Conservation (phyloP, 2,888 invertebrate genomes). For the Chirona hameri region DNA sequence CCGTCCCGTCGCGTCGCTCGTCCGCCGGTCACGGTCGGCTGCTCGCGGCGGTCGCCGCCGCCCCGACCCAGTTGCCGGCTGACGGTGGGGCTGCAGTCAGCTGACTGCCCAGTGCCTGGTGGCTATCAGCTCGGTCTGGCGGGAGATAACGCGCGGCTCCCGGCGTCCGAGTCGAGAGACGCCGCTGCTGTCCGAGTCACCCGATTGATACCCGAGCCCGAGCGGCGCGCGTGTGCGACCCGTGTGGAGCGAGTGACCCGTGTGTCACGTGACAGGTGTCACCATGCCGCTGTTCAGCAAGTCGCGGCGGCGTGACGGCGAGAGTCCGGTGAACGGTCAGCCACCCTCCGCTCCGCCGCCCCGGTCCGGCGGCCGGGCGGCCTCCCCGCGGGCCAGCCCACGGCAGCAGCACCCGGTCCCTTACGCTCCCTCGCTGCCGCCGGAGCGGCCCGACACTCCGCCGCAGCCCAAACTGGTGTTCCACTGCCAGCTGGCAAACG, state of each 20-base stretch:
- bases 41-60: neutral
- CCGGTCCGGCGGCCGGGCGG: too few species aligned
- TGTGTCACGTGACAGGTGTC: neutral
- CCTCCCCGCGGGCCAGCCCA: too few species aligned
- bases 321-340: neutral
- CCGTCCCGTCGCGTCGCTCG: neutral
- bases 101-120: neutral
- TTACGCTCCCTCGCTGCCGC: neutral
- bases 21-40: neutral
- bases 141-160: neutral
- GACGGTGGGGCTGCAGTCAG: too few species aligned
- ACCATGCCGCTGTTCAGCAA: neutral
- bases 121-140: neutral
- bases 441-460: neutral
- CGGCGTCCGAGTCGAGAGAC: neutral
- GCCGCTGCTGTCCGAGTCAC: neutral
- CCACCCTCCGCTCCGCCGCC: neutral
- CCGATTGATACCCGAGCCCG: neutral
- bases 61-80: neutral
- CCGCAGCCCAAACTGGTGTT: constrained; percentile 66
- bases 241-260: neutral
- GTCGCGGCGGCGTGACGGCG: neutral
- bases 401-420: neutral
- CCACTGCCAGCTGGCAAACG: constrained; percentile 96
- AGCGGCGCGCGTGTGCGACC: neutral